Conservation (phyloP, 2,113 vertebrate species). For the Apistogramma diplotaenia region DNA sequence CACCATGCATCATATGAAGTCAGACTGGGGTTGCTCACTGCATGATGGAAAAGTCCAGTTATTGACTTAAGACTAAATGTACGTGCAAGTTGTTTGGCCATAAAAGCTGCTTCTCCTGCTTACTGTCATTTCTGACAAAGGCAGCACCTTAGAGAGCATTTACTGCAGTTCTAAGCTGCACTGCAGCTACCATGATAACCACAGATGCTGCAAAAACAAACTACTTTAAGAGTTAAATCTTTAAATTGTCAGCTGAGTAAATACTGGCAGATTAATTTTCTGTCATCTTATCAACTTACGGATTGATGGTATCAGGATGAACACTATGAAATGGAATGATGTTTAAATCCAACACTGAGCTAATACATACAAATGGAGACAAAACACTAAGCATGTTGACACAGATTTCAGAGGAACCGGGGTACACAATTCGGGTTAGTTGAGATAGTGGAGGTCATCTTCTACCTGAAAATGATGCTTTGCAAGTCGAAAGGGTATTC, state of each 20-base stretch:
- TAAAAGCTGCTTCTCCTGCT: neutral
- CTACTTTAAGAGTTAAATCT: neutral
- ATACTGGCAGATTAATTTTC: neutral
- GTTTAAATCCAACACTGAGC: neutral
- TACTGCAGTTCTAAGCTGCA: neutral
- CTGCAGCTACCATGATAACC: neutral
- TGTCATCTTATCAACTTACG: neutral
- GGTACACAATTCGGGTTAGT: slow-evolving; percentile 24
- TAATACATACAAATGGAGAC: neutral
- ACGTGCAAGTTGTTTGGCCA: neutral
- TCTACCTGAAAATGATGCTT: slow-evolving; percentile 99
- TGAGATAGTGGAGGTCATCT: slow-evolving; percentile 29
- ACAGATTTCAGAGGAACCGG: neutral
- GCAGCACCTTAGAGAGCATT: neutral
- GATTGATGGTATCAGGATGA: neutral
- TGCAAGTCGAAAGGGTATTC: slow-evolving; percentile 99
- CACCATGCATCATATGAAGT: neutral
- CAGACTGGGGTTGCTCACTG: neutral
- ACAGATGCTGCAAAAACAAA: neutral
- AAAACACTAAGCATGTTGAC: slow-evolving; percentile 4
- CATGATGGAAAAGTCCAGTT: neutral
- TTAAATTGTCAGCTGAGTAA: neutral
- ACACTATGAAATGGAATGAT: fast-evolving
- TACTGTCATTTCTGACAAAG: neutral
- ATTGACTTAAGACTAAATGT: too few species aligned